Conservation (phyloP, 2,113 vertebrate species). For the Pleuronectes platessa region DNA sequence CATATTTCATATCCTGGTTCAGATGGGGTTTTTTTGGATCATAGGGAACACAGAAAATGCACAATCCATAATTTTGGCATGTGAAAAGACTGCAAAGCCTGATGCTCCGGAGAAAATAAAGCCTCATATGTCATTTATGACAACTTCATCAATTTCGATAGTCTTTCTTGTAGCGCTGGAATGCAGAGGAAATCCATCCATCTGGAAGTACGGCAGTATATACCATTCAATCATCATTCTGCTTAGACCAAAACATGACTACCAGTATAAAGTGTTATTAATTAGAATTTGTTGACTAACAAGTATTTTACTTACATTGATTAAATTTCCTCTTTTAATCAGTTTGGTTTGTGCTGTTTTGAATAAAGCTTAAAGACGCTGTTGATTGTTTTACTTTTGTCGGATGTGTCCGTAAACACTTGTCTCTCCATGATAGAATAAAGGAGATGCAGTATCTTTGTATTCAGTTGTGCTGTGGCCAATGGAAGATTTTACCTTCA, state of each 20-base stretch:
- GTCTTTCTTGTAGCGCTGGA: background rate
- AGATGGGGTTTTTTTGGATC: too few relatives aligned
- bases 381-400: too few relatives aligned
- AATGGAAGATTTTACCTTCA: background rate
- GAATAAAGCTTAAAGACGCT: constrained; percentile 6
- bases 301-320: background rate
- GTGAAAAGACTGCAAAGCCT: background rate
- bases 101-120: background rate
- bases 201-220: background rate
- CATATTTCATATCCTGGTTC: background rate
- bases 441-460: background rate
- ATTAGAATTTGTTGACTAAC: constrained; percentile 2
- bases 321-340: constrained; percentile 8
- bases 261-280: background rate
- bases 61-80: background rate
- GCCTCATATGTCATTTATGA: constrained; percentile 16
- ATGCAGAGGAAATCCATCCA: background rate
- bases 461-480: background rate
- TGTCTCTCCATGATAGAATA: background rate
- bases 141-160: constrained; percentile 6
- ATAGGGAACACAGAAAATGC: background rate
- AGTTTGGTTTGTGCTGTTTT: constrained; percentile 11
- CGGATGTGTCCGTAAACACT: background rate
- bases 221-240: background rate
- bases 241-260: background rate